Conservation (phyloP, 2,888 invertebrate species). For the Antheraea assamensis region DNA sequence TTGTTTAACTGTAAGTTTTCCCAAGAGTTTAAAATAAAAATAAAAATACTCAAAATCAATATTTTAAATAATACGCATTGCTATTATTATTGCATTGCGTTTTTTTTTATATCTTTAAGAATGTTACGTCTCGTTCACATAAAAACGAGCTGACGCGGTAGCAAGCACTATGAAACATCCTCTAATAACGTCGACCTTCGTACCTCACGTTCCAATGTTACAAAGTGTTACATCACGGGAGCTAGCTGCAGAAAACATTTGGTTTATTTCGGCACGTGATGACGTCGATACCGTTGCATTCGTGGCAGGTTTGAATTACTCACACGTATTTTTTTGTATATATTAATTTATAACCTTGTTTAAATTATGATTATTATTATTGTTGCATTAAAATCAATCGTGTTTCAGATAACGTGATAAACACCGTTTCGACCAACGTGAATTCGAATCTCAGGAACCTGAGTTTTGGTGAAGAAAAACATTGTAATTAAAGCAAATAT, state of each 20-base stretch:
- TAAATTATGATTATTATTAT: background rate
- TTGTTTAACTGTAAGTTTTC: too few species aligned
- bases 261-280: slow-evolving; percentile 2
- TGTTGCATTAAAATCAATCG: background rate
- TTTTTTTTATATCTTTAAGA: background rate
- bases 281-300: slow-evolving; percentile 8
- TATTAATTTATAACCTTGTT: background rate
- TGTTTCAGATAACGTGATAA: background rate
- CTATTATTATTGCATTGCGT: background rate
- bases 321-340: background rate
- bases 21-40: too few species aligned
- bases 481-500: too few species aligned
- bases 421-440: too few species aligned
- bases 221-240: slow-evolving; percentile 26
- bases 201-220: slow-evolving; percentile 13
- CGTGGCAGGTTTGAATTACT: background rate
- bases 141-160: background rate
- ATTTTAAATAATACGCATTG: background rate
- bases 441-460: too few species aligned
- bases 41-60: background rate
- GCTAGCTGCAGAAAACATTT: slow-evolving; percentile 18
- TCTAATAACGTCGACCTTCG: slow-evolving; percentile 13
- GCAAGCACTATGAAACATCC: slow-evolving; percentile 5
- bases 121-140: background rate
- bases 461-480: too few species aligned